These are phyloP conservation scores for Macrobrachium nipponense DNA, from an alignment of 1,140 invertebrate genomes.

Conservation along the genomic window DNA sequence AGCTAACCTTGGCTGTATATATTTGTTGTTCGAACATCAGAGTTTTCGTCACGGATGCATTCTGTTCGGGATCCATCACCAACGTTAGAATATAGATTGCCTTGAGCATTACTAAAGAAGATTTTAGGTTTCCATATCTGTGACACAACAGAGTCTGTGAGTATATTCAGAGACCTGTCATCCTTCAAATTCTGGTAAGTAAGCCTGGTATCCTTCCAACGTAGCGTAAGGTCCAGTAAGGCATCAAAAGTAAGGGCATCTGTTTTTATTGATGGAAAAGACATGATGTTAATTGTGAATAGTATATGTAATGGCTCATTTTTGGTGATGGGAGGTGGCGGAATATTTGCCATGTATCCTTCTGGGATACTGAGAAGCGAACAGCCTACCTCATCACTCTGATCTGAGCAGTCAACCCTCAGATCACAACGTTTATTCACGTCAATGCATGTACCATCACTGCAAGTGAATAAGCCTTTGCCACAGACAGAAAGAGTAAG, in stretches of 20 bases:
- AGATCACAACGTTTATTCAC: conserved; percentile 86
- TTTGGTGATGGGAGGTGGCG: conserved; percentile 28
- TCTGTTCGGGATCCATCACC: conserved; percentile 52
- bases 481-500: conserved; percentile 73
- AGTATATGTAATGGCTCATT: conserved; percentile 33
- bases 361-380: conserved; percentile 66
- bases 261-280: conserved; percentile 55
- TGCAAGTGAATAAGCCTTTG: conserved; percentile 87
- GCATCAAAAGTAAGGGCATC: conserved; percentile 36
- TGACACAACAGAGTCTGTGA: conserved; percentile 23
- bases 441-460: conserved; percentile 90
- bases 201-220: conserved; percentile 56
- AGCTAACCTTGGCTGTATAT: conserved; percentile 48
- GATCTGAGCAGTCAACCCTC: conserved; percentile 83
- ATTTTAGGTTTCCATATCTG: conserved; percentile 57
- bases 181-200: conserved; percentile 59
- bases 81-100: conserved; percentile 58
- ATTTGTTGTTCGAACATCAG: conserved; percentile 22
- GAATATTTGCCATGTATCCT: conserved; percentile 56
- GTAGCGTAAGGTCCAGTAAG: conserved; percentile 30
- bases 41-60: conserved; percentile 34
- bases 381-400: conserved; percentile 90
- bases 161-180: conserved; percentile 58
- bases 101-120: conserved; percentile 60
- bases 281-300: conserved; percentile 41